Conservation (phyloP, 1,140 invertebrate genomes). For the Medauroidea extradentata region DNA sequence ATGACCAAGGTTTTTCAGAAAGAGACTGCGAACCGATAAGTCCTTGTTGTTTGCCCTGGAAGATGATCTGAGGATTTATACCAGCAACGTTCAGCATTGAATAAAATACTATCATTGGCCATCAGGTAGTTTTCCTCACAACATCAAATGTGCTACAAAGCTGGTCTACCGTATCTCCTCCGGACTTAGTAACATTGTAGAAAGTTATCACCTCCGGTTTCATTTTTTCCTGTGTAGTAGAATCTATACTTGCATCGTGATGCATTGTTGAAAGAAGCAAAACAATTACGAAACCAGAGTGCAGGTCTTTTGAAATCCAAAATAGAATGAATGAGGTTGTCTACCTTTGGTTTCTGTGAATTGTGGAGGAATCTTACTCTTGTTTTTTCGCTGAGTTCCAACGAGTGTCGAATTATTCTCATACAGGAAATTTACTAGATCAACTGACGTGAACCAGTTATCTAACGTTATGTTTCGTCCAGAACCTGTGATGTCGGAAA, state of each 20-base stretch:
- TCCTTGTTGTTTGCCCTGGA: not conserved
- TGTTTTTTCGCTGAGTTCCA: constrained; percentile 36
- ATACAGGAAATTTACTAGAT: too few species aligned
- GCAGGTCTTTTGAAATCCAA: not conserved
- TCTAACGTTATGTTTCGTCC: too few species aligned
- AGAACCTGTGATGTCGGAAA: too few species aligned
- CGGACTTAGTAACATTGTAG: constrained; percentile 23
- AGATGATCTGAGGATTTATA: constrained; percentile 27
- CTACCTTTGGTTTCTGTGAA: too few species aligned
- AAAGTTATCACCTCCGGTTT: too few species aligned
- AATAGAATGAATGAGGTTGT: not conserved
- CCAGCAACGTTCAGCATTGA: constrained; percentile 31
- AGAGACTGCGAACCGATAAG: not conserved
- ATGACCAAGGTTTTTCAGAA: not conserved
- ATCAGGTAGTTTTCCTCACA: constrained; percentile 20
- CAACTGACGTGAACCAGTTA: too few species aligned
- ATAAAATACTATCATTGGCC: constrained; percentile 34
- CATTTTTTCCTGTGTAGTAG: not conserved
- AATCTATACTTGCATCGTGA: not conserved
- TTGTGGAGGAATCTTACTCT: too few species aligned
- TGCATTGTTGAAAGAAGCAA: too few species aligned
- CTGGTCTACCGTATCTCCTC: constrained; percentile 20
- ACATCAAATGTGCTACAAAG: too few species aligned
- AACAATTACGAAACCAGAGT: not conserved
- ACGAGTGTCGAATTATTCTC: constrained; percentile 13